phyloP scores from a whole-genome alignment of 2,113 vertebrate species.

The Dromiciops gliroides region DNA sequence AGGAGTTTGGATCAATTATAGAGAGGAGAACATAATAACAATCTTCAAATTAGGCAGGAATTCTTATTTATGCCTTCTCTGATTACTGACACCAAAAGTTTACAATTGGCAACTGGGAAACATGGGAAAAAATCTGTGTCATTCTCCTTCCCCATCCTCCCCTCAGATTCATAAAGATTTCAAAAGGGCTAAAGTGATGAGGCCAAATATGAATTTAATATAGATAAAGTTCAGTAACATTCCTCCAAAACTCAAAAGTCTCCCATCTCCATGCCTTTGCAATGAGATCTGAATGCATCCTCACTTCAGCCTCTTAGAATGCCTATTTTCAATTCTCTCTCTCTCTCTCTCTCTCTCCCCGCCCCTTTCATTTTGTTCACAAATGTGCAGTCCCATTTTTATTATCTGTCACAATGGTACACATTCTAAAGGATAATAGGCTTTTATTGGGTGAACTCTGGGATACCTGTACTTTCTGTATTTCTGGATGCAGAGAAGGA shows the following conservation, averaged over 20 bases:
- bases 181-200: not conserved
- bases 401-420: not conserved
- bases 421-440: not conserved
- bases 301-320: not conserved
- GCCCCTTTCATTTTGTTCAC: not conserved
- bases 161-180: not conserved
- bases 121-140: not conserved
- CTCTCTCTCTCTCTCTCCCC: not conserved
- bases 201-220: not conserved
- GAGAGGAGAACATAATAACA: not conserved
- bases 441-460: not conserved
- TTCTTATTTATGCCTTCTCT: not conserved
- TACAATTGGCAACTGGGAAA: not conserved
- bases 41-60: not conserved
- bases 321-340: not conserved
- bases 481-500: not conserved
- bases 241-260: not conserved
- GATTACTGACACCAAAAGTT: not conserved
- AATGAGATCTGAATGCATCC: not conserved
- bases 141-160: not conserved
- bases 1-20: no score
- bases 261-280: not conserved
- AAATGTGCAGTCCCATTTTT: not conserved
- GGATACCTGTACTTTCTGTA: not conserved
- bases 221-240: not conserved